Percentiles rank a stretch among this genome's conserved stretches.
Conservation (phyloP, 2,113 vertebrate species). For the Pogonocichla stellata region DNA sequence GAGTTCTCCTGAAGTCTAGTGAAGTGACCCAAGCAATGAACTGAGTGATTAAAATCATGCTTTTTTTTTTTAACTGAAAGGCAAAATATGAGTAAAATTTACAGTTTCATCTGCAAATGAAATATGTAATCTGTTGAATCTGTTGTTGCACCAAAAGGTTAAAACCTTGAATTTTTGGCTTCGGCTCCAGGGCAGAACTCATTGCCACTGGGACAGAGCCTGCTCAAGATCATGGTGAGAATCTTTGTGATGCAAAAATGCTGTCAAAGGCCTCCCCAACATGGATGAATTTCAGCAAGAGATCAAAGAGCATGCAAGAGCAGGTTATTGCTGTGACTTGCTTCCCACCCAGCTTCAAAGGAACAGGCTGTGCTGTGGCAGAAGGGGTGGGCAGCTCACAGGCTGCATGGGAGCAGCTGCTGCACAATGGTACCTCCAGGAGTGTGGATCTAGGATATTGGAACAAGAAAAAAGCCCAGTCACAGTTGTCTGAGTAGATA, state of each 20-base stretch:
- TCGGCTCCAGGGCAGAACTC: not conserved
- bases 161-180: not conserved
- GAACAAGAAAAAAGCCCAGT: not conserved
- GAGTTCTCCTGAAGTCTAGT: not conserved
- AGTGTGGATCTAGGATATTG: not conserved
- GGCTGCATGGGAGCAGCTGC: not conserved
- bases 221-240: not conserved
- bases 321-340: not conserved
- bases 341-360: not conserved
- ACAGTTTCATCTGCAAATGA: not conserved
- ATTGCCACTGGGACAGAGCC: not conserved
- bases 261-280: not conserved
- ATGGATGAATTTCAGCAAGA: not conserved
- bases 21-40: not conserved
- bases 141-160: not conserved
- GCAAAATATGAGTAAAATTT: not conserved
- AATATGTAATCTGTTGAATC: too few relatives aligned
- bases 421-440: fast-evolving
- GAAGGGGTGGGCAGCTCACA: not conserved
- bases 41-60: not conserved
- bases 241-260: not conserved
- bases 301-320: not conserved
- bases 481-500: not conserved
- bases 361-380: fast-evolving
- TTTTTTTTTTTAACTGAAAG: not conserved